Evolutionary conservation across 2,797 vertebrate species (phyloP).

Genomic region (Merluccius polli): DNA sequence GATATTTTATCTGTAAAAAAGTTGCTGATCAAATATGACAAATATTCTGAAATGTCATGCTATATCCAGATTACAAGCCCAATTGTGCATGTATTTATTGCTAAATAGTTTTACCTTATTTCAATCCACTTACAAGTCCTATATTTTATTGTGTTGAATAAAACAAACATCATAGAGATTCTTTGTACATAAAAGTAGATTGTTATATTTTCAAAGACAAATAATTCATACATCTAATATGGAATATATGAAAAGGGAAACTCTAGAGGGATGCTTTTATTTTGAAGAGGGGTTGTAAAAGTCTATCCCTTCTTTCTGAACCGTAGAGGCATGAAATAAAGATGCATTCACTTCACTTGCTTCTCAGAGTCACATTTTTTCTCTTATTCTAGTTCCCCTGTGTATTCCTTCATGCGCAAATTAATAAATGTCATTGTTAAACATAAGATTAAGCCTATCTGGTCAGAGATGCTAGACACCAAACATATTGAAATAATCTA

Average conservation of each 20-base stretch:
- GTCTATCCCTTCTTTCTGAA: slow-evolving; percentile 73
- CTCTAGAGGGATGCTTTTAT: slow-evolving; percentile 62
- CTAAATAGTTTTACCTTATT: slow-evolving; percentile 60
- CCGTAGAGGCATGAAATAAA: slow-evolving; percentile 78
- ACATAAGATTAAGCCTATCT: neutral
- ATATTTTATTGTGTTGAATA: slow-evolving; percentile 56
- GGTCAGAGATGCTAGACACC: neutral
- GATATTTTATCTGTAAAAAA: slow-evolving; percentile 61
- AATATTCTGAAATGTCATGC: slow-evolving; percentile 56
- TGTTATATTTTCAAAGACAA: slow-evolving; percentile 65
- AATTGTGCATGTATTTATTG: slow-evolving; percentile 61
- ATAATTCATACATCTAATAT: slow-evolving; percentile 39
- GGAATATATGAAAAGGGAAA: slow-evolving; percentile 45
- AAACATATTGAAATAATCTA: neutral
- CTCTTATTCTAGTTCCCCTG: neutral
- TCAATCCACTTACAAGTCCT: slow-evolving; percentile 44
- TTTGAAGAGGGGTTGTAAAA: slow-evolving; percentile 64
- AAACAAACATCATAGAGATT: slow-evolving; percentile 64
- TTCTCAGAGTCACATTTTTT: neutral
- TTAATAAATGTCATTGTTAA: neutral
- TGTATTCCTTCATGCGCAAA: neutral
- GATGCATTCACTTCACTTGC: slow-evolving; percentile 68
- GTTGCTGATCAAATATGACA: slow-evolving; percentile 51
- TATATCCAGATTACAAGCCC: slow-evolving; percentile 59
- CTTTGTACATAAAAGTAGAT: slow-evolving; percentile 78